phyloP scores from a whole-genome alignment of 2,888 invertebrate genomes.

The Apocheima hispidaria region DNA sequence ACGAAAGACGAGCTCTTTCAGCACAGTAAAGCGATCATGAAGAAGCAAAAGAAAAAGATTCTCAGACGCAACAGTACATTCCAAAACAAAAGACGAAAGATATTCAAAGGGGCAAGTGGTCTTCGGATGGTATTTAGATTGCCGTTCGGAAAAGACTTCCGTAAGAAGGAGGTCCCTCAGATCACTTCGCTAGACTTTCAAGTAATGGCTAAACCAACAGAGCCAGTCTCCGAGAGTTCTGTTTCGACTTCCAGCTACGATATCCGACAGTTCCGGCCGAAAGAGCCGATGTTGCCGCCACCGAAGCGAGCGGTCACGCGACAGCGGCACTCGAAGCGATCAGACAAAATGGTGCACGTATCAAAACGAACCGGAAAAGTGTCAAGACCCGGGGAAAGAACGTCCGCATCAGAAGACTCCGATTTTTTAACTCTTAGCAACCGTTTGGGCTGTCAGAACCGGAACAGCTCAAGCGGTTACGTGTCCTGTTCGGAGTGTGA shows the following conservation, averaged over 20 bases:
- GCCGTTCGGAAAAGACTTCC: slow-evolving; percentile 81
- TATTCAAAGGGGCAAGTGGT: slow-evolving; percentile 87
- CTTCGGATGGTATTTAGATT: slow-evolving; percentile 88
- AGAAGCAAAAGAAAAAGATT: slow-evolving; percentile 91
- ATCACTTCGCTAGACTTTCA: slow-evolving; percentile 61
- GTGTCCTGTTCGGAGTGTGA: slow-evolving; percentile 96
- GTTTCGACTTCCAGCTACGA: slow-evolving; percentile 88
- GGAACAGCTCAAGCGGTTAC: slow-evolving; percentile 90
- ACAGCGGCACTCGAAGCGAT: slow-evolving; percentile 74
- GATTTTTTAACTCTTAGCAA: slow-evolving; percentile 86
- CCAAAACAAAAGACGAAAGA: slow-evolving; percentile 86
- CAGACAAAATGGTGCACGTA: slow-evolving; percentile 73
- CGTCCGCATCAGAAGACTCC: slow-evolving; percentile 88
- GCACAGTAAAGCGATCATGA: slow-evolving; percentile 95
- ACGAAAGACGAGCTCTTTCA: slow-evolving; percentile 97
- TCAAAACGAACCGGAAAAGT: slow-evolving; percentile 76
- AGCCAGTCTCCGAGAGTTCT: slow-evolving; percentile 85
- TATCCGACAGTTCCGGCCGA: slow-evolving; percentile 87
- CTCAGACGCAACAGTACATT: slow-evolving; percentile 84
- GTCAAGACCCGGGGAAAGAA: slow-evolving; percentile 85
- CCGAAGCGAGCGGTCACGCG: slow-evolving; percentile 76
- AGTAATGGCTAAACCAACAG: slow-evolving; percentile 57
- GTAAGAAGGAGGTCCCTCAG: slow-evolving; percentile 65
- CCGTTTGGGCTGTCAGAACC: slow-evolving; percentile 85
- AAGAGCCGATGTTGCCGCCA: slow-evolving; percentile 76